Evolutionary conservation across 2,113 vertebrate genomes (phyloP).

Genomic region (Bufo gargarizans): DNA sequence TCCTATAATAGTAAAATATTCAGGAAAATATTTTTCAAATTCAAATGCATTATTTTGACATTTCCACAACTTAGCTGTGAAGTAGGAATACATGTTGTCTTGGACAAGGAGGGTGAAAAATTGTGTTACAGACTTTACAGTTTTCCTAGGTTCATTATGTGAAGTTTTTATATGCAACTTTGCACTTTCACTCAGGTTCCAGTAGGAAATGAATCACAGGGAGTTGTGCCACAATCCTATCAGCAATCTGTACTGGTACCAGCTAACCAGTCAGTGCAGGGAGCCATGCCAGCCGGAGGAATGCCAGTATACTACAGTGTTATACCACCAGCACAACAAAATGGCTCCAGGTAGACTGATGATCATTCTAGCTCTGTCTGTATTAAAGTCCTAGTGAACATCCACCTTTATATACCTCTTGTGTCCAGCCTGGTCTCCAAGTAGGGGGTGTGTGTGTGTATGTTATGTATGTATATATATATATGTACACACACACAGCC

Average conservation of each 20-base stretch:
- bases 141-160: background rate
- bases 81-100: too few species aligned
- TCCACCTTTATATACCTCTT: too few species aligned
- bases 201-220: constrained; percentile 90
- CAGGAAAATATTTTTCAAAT: too few species aligned
- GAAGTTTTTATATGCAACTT: background rate
- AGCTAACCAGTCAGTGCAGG: constrained; percentile 93
- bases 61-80: too few species aligned
- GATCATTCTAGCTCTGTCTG: background rate
- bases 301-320: constrained; percentile 97
- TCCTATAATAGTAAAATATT: too few species aligned
- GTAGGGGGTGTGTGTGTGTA: too few species aligned
- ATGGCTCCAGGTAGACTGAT: constrained; percentile 85
- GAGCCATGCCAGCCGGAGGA: constrained; percentile 77
- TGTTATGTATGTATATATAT: background rate
- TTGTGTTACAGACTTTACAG: background rate
- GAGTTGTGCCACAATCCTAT: constrained; percentile 91
- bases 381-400: too few species aligned
- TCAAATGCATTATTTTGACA: too few species aligned
- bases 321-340: constrained; percentile 93
- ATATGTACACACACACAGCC: too few species aligned
- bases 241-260: constrained; percentile 95
- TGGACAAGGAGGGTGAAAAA: background rate
- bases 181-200: constrained; percentile 77
- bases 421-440: too few species aligned